Evolutionary conservation across 2,888 invertebrate genomes (phyloP), one percentile per base, ranked within the genome.

Genomic region (Smittia aterrima): DNA sequence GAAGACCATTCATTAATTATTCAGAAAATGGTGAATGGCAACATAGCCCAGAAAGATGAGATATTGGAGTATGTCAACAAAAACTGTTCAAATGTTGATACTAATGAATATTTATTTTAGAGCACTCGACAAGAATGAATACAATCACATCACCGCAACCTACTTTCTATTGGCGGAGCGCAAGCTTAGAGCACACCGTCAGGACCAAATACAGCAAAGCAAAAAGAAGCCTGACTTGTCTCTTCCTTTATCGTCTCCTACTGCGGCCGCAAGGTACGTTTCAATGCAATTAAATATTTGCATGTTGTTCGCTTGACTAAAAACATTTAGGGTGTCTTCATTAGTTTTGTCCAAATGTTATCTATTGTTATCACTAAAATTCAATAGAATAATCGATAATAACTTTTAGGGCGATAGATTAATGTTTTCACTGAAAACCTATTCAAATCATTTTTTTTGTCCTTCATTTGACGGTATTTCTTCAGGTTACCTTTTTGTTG

Each of bases 91-190:
- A 47, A 47, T 47, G 47, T 22, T 67, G 1, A 24, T 67, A 25
- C 22, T 27, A n/a, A 27, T 16, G 13, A 41, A 72, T 67, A 76
- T 70, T 75, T 75, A 77, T 82, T 82, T 27, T 81, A 94, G 93
- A 77, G 92, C 96, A 74, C 85, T 99, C 79, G 96, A 97, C 80
- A 92, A 92, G 81, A 95, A 98, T 84, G 95, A 96, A 80, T 99
- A 99, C 84, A 96, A 96, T 85, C 96, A 99, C 83, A 92, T 99
- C 79, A 98, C 98, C 32, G 98, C 98, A 66, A 99, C 98, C 20
- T 99, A 98, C 84, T 99, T 93, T 84, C 86, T 99, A 78, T 85
- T 99, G 78, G 98, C 97, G 13, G 99, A 99, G 84, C 87, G 96
- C 77, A 93, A 95, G 81, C 85, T 99, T 58, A 87, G 92, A 77